Base-by-base conservation (phyloP, 2,113 vertebrate species). In the Myrmecophaga tridactyla region DNA sequence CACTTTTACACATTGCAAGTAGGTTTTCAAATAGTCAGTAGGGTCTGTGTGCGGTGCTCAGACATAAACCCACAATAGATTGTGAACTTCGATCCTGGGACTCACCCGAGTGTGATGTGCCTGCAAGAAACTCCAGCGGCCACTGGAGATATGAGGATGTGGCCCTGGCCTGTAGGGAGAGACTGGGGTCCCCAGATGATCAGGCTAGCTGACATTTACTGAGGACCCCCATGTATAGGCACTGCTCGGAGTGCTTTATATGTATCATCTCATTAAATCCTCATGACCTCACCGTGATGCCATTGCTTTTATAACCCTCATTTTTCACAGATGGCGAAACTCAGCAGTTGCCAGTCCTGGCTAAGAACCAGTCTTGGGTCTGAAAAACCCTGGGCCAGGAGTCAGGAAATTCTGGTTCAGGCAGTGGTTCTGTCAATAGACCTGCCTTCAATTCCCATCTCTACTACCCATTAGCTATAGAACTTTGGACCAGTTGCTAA, bases 71-170 rank as follows among this genome's bases (percentile, higher is more conserved):
- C 69, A 46, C 0, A 2, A 20, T 7, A 0, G 65, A 12, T 21
- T 0, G 15, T 43, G 34, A 3, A 4, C 41, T 27, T 8, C 18
- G 27, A 43, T 29, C 60, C 75, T 25, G 27, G 92, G 36, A 25
- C 25, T 21, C 0, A 60, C 23, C 1, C 23, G 34, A 11, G 46
- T 0, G 14, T 18, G 51, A 12, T 25, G 2, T 5, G 1, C 11
- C 60, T 0, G 0, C 9, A 51, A 8, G 51, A 21, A 5, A 0
- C 0, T 27, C 9, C 2, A 0, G 34, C 0, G 0, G 1, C 48
- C 0, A 1, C 21, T 2, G 51, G 69, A 34, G 23, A 9, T 0
- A 5, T 6, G 0, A 14, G 29, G 56, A 17, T 23, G 5, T 0
- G 48, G 41, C 21, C 62, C 41, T 65, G 1, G 14, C 5, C 65